Base-by-base conservation (phyloP, 2,113 vertebrate species). In the Osmerus eperlanus region DNA sequence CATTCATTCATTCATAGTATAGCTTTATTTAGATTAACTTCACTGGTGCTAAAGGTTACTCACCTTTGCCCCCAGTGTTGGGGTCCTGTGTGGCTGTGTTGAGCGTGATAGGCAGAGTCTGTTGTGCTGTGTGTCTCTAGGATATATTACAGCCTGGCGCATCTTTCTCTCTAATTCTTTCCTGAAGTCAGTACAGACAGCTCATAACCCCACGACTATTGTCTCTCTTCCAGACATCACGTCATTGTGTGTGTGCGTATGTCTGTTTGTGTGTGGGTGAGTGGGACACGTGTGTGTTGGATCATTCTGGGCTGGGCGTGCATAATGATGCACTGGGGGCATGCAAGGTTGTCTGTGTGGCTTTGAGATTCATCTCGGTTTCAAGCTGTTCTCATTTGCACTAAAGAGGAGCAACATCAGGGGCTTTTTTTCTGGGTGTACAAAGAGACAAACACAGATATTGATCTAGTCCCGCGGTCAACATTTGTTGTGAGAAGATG, bases 201-300 rank as follows among this genome's bases (percentile, higher is more conserved):
- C 60, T 19, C 71, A 19, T 29, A 69, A 28, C 61, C 52, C 65
- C 66, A 32, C 3, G 54, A 9, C 77, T 62, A 63, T 55, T 54
- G 18, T 51, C 52, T 62, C 54, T 19, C 41, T 28, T 28, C 14
- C 75, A 81, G 74, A 82, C 72, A 8, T 25, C 70, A 71, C 70
- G 70, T 80, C 83, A 85, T 29, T 67, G 65, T 21, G 72, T 67
- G 23, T 56, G 28, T 19, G 67, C 36, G 16, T 68, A 54, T 32
- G 53, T 58, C 29, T 14, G 23, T 13, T 2, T 25, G 19, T 62
- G 60, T 71, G 21, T 14, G 1, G 3, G 21, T 28, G 25, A 29
- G 60, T 19, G 19, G 41, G 41, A 16, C 16, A n/a, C 61, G 29
- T 21, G 12, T 53, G 47, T 67, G 65, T 65, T 55, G 13, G 54